Evolutionary conservation across 2,113 vertebrate species (phyloP), one percentile per base, ranked within the genome.

Genomic region (Galbula dea): DNA sequence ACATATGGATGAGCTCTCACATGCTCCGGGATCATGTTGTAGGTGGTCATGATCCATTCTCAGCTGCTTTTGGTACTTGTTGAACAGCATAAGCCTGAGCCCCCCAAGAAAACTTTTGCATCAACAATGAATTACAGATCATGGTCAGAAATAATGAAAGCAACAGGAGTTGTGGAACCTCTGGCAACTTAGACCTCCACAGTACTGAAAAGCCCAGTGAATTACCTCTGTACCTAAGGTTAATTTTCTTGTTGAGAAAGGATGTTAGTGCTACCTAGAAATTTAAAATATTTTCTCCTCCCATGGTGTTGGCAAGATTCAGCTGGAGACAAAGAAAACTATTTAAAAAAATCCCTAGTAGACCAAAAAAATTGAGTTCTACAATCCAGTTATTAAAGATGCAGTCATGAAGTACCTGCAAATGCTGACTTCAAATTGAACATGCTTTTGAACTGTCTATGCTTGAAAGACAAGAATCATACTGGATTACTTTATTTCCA

Each of bases 301-400:
- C n/a, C n/a, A n/a, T n/a, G n/a, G n/a, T n/a, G n/a, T n/a, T n/a
- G n/a, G n/a, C n/a, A 67, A 37, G 58, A 76, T 62, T 86, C 48
- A 89, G 48, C 23, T 86, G 32, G n/a, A 83, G 43, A 8, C 23
- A 58, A 67, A 72, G 9, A 94, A 88, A 93, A 68, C 39, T 17
- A 37, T 88, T 81, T 52, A 65, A 34, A 21, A 48, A 73, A 87
- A 88, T 93, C n/a, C 71, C n/a, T 68, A 29, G 12, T 51, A 61
- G 29, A 84, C 22, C 30, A 57, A 57, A 34, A 58, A 39, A 61
- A 62, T n/a, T n/a, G 5, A 80, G 16, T 8, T 62, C n/a, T 65
- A 19, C 83, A 87, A 63, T 81, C 36, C 65, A 83, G 18, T 79
- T 76, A 79, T 36, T 88, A 57, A 85, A 91, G 72, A 20, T 39